These are phyloP conservation scores for Microhierax caerulescens DNA, from an alignment of 2,797 vertebrate genomes.

Conservation along the genomic window DNA sequence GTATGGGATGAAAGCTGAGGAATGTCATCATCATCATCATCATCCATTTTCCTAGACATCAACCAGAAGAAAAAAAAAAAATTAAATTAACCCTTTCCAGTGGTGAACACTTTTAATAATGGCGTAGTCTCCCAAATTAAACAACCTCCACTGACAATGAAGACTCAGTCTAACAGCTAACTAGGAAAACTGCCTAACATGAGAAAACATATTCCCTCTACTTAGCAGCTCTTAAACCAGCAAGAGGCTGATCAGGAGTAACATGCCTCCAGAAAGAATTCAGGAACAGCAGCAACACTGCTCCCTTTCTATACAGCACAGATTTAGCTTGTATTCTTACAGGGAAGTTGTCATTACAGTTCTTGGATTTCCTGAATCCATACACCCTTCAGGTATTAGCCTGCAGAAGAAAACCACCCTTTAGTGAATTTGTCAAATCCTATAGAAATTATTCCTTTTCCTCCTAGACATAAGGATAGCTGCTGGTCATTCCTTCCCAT, in stretches of 20 bases:
- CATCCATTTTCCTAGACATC: conserved; percentile 77
- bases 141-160: neutral
- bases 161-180: neutral
- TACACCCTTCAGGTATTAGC: neutral
- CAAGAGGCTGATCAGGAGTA: neutral
- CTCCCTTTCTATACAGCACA: neutral
- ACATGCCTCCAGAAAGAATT: neutral
- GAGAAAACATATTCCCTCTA: neutral
- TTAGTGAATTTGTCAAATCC: neutral
- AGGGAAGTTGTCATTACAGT: neutral
- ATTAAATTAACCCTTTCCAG: neutral
- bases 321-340: neutral
- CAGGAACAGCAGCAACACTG: neutral
- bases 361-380: neutral
- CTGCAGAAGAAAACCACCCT: neutral
- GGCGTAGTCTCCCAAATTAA: neutral
- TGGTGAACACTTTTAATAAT: neutral
- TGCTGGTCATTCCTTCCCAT: neutral
- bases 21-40: conserved; percentile 82
- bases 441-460: neutral
- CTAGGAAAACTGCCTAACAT: neutral
- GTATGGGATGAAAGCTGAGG: conserved; percentile 87
- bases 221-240: neutral
- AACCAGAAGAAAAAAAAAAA: neutral
- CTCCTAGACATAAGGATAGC: neutral